These are phyloP conservation scores for Cricetomys ansorgei DNA, from an alignment of 2,113 vertebrate species.

Conservation along the genomic window DNA sequence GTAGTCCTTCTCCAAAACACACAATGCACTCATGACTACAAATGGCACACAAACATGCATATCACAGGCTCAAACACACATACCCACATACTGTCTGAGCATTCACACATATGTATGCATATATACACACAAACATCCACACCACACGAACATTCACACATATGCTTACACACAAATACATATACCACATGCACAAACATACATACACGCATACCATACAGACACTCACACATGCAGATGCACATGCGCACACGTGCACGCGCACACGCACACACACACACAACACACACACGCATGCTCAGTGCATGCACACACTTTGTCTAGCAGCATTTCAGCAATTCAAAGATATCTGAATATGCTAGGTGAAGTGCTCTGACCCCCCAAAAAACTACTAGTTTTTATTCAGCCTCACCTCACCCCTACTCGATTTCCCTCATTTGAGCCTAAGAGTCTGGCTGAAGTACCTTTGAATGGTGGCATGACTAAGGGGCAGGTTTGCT, in stretches of 20 bases:
- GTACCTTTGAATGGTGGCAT: not conserved
- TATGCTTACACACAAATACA: not conserved
- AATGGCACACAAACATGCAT: not conserved
- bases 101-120: not conserved
- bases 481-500: not conserved
- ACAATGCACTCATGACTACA: not conserved
- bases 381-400: not conserved
- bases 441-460: not conserved
- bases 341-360: not conserved
- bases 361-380: not conserved
- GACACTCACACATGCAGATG: not conserved
- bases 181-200: not conserved
- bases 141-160: not conserved
- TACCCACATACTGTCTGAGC: not conserved
- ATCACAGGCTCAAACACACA: not conserved
- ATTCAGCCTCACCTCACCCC: accelerated
- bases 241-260: not conserved
- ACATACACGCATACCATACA: not conserved
- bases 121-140: no score
- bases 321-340: not conserved
- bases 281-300: not conserved
- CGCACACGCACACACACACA: not conserved
- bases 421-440: not conserved
- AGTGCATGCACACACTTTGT: no score
- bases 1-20: not conserved